Evolutionary conservation across 23 tunicate genomes (phyloP).

Genomic region (Styela clava): DNA sequence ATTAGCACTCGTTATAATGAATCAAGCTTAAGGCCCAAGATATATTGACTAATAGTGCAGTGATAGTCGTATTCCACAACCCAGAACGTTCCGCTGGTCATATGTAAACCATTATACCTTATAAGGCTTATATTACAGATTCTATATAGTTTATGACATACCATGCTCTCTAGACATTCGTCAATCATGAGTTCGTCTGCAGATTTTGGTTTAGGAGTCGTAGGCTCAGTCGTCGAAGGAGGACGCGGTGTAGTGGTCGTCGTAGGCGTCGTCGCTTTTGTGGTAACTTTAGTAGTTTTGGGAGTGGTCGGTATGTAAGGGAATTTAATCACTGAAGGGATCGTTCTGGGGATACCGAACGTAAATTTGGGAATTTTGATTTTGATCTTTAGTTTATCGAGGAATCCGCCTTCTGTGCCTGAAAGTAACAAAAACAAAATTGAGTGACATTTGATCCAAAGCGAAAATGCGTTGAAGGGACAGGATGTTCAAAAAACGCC

Average conservation of each 20-base stretch:
- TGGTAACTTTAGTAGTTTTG: not conserved
- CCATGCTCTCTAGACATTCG: not conserved
- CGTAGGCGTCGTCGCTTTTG: not conserved
- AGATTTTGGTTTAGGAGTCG: not conserved
- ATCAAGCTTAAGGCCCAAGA: not conserved
- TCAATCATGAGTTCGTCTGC: not conserved
- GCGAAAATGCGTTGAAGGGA: not conserved
- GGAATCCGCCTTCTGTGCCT: not conserved
- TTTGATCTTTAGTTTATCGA: not conserved
- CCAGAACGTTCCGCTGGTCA: not conserved
- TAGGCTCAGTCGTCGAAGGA: not conserved
- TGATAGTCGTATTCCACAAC: too few relatives aligned
- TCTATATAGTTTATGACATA: too few relatives aligned
- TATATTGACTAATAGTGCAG: not conserved
- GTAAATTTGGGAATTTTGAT: not conserved
- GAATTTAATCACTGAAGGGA: not conserved
- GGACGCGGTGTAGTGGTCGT: not conserved
- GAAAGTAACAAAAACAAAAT: not conserved
- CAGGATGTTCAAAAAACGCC: not conserved
- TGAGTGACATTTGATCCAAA: not conserved
- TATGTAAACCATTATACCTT: not conserved
- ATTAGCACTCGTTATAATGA: not conserved
- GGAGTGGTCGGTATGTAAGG: not conserved
- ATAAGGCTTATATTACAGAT: not conserved
- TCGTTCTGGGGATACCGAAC: not conserved